phyloP scores from a whole-genome alignment of 2,113 vertebrate species.

The Syngnathus typhle region DNA sequence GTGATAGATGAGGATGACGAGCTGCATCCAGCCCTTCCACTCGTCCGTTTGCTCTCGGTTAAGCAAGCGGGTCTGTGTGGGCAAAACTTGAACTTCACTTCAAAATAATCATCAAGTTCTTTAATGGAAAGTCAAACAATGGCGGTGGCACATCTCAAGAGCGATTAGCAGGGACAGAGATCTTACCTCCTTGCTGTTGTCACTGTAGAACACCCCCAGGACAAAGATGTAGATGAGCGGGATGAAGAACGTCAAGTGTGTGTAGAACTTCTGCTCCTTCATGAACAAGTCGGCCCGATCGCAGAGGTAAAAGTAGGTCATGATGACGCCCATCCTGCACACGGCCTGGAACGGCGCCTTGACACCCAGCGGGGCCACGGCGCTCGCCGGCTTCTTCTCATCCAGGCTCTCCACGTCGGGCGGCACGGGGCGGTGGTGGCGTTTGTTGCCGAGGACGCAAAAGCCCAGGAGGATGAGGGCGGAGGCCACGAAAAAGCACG shows the following conservation, averaged over 20 bases:
- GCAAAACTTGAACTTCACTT: constrained; percentile 5
- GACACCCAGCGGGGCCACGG: constrained; percentile 61
- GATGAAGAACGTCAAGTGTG: constrained; percentile 94
- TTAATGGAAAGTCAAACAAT: background rate
- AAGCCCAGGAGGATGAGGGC: constrained; percentile 76
- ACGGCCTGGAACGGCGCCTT: constrained; percentile 80
- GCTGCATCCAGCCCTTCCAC: constrained; percentile 99
- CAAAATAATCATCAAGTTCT: background rate
- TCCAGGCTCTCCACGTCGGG: constrained; percentile 86
- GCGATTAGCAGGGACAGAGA: background rate
- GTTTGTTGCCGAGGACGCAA: constrained; percentile 75
- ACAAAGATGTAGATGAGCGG: constrained; percentile 91
- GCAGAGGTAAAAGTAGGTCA: constrained; percentile 96
- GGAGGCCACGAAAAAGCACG: constrained; percentile 77
- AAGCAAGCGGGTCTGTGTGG: constrained; percentile 84
- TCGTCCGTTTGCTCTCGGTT: constrained; percentile 98
- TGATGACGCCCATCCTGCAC: constrained; percentile 91
- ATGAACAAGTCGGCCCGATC: constrained; percentile 94
- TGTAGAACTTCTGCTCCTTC: constrained; percentile 99
- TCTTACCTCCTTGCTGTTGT: constrained; percentile 93
- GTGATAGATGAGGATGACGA: constrained; percentile 98
- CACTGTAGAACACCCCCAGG: constrained; percentile 91
- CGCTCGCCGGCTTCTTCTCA: constrained; percentile 82
- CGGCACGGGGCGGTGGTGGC: constrained; percentile 71
- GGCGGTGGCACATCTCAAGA: background rate